Base-by-base conservation (phyloP, 1,140 invertebrate genomes). In the Mylabris phalerata region DNA sequence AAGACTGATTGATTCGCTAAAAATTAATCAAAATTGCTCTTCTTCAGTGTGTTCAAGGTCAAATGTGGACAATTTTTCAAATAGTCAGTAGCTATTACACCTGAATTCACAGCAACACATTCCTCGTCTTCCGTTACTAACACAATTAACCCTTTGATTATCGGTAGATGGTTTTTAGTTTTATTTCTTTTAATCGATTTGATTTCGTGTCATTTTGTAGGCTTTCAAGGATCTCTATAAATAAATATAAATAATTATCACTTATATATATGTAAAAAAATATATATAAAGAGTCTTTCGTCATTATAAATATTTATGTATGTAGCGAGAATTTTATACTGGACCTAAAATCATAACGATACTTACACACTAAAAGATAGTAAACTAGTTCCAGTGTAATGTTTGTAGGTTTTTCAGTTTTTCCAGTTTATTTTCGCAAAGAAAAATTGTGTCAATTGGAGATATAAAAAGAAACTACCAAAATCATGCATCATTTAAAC, bases 161-260 rank as follows among this genome's bases (percentile, higher is more conserved):
- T 19, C 19, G 19, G 19, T 19, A 11, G 39, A 47, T 55, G 50
- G 46, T 27, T 59, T 57, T 48, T n/a, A 27, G 6, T 32, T 61
- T 56, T 27, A 10, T 57, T 59, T 40, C 39, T 6, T 40, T 6
- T 40, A 10, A 42, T n/a, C 41, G 9, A n/a, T n/a, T 42, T 42
- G 41, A 42, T 42, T 42, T 42, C 9, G 9, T 64, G 41, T 46
- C 41, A 43, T 54, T 64, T 61, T 43, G 50, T 69, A 71, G 70
- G 72, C 72, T 73, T 73, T 73, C 72, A 66, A 73, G 63, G 70
- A 72, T 72, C 71, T 73, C 72, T 70, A 63, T 65, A 56, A 67
- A 59, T n/a, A 10, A 42, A 42, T 42, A n/a, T 7, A n/a, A 11
- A 11, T 42, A 42, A 42, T 42, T 32, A 32, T 32, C 2, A 32